These are phyloP conservation scores for Agrotis clavis DNA, from an alignment of 2,888 invertebrate genomes.

Conservation along the genomic window DNA sequence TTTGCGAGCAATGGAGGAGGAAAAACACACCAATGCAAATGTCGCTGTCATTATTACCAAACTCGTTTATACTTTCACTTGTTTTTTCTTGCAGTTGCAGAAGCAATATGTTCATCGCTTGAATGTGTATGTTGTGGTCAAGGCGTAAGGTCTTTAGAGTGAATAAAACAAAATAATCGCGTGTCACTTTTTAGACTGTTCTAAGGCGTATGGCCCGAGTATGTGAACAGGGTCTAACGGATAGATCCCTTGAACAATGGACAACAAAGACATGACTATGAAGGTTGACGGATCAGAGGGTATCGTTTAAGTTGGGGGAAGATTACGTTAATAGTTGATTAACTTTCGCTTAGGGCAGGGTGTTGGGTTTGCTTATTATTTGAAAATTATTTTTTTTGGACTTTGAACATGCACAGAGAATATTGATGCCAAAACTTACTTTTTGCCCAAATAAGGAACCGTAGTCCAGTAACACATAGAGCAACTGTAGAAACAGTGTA, in stretches of 20 bases:
- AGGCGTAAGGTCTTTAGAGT: too few relatives aligned
- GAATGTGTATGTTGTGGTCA: neutral
- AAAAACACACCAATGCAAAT: too few relatives aligned
- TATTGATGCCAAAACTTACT: too few relatives aligned
- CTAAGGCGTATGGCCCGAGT: neutral
- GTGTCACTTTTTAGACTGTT: neutral
- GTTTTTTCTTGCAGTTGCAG: neutral
- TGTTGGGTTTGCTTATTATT: neutral
- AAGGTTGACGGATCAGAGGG: conserved; percentile 21
- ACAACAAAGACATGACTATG: conserved; percentile 3
- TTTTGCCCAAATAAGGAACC: too few relatives aligned
- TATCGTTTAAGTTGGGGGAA: conserved; percentile 10
- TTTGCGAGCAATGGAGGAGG: too few relatives aligned
- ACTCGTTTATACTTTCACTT: neutral
- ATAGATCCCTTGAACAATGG: conserved; percentile 36
- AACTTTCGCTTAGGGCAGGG: neutral
- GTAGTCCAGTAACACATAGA: too few relatives aligned
- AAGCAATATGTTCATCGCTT: neutral
- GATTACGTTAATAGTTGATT: conserved; percentile 41
- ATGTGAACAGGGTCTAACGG: neutral
- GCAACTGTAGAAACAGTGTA: too few relatives aligned
- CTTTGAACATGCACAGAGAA: too few relatives aligned
- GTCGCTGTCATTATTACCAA: too few relatives aligned
- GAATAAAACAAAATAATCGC: too few relatives aligned
- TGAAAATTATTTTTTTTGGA: neutral